Evolutionary conservation across 2,797 vertebrate species (phyloP).

Genomic region (Myotis findleyi): DNA sequence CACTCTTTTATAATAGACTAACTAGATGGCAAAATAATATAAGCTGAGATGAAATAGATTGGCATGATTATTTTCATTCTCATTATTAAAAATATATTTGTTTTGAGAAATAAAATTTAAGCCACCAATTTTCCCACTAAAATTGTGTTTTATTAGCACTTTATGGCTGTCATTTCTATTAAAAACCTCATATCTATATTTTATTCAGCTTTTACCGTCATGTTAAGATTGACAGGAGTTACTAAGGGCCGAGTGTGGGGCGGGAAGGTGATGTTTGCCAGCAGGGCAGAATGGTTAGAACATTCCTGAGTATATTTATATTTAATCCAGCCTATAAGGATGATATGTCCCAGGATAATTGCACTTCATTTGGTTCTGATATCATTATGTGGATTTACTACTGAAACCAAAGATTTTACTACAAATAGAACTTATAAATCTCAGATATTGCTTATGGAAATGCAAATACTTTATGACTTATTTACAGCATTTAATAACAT

Average conservation of each 20-base stretch:
- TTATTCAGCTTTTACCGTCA: neutral
- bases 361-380: neutral
- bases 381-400: neutral
- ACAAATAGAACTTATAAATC: neutral
- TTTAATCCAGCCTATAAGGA: neutral
- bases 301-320: neutral
- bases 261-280: neutral
- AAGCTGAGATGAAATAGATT: neutral
- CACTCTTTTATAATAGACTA: neutral
- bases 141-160: neutral
- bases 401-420: neutral
- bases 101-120: slow-evolving; percentile 18
- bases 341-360: neutral
- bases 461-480: neutral
- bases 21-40: neutral
- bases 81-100: neutral
- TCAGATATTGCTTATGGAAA: slow-evolving; percentile 6
- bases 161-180: neutral
- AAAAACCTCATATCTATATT: neutral
- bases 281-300: neutral
- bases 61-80: neutral
- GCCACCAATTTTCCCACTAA: neutral
- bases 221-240: neutral
- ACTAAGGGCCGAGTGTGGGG: neutral
- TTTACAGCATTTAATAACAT: neutral